phyloP scores from a whole-genome alignment of 2,113 vertebrate species.

The Romanogobio albipinnatus region DNA sequence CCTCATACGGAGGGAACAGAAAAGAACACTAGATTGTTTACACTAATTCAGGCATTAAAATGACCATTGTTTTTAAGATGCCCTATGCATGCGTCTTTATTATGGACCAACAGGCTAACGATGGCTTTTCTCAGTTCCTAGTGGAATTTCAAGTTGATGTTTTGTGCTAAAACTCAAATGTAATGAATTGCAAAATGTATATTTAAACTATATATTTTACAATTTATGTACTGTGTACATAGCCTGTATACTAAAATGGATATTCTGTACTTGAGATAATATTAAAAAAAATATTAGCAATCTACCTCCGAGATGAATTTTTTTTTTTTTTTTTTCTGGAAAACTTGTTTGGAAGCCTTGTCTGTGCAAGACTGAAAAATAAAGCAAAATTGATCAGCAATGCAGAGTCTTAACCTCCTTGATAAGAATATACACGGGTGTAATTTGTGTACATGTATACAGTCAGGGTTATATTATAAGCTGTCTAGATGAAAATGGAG shows the following conservation, averaged over 20 bases:
- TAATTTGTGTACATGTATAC: too few species aligned
- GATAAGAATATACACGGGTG: too few species aligned
- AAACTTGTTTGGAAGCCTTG: neutral
- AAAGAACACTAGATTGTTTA: neutral
- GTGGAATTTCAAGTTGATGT: neutral
- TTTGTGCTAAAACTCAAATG: neutral
- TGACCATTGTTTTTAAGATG: neutral
- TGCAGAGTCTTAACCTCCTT: neutral
- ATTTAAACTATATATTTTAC: neutral
- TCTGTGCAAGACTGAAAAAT: neutral
- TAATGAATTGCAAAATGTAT: neutral
- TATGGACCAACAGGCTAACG: neutral
- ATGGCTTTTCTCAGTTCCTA: neutral
- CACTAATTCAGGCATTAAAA: neutral
- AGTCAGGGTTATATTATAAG: too few species aligned
- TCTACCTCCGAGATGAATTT: neutral
- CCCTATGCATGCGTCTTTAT: neutral
- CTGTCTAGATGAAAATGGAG: too few species aligned
- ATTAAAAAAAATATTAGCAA: neutral
- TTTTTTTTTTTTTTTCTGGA: neutral
- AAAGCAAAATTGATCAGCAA: neutral
- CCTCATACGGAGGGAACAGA: neutral
- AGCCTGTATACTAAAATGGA: neutral
- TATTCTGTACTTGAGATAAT: neutral
- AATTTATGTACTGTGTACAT: conserved; percentile 1